Evolutionary conservation across 1,140 invertebrate genomes (phyloP).

Genomic region (Radopholus similis): DNA sequence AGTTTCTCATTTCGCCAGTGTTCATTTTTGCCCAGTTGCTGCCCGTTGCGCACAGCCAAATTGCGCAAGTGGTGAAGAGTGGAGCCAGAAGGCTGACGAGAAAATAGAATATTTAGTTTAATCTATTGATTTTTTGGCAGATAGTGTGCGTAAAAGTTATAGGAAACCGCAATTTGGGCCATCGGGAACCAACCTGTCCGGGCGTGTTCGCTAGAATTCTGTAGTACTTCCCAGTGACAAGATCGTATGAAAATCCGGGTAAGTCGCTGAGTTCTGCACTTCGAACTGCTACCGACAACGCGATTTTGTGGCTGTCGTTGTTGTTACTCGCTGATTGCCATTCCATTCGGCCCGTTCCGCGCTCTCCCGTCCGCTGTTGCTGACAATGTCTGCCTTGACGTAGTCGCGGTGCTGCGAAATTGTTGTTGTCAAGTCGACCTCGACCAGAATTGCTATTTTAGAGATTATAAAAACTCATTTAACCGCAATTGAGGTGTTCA

Average conservation of each 20-base stretch:
- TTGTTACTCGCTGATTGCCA: background rate
- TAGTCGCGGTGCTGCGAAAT: background rate
- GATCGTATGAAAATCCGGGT: slow-evolving; percentile 20
- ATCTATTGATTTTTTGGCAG: background rate
- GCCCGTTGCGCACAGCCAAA: background rate
- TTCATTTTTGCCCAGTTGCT: background rate
- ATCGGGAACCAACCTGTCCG: slow-evolving; percentile 3
- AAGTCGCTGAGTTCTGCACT: slow-evolving; percentile 20
- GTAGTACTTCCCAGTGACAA: slow-evolving; percentile 11
- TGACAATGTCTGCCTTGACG: background rate
- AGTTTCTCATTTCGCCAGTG: background rate
- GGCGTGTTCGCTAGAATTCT: slow-evolving; percentile 7
- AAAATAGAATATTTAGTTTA: background rate
- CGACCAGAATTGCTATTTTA: too few species aligned
- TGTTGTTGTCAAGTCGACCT: too few species aligned
- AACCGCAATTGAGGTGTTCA: background rate
- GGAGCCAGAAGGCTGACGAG: slow-evolving; percentile 22
- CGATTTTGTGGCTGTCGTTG: too few species aligned
- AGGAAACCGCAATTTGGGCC: too few species aligned
- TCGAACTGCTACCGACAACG: too few species aligned
- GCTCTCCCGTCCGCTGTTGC: background rate
- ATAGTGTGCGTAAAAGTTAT: background rate
- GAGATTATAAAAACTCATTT: background rate
- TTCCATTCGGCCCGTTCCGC: too few species aligned
- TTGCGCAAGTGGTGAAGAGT: slow-evolving; percentile 7